Conservation (phyloP, 2,113 vertebrate species). For the Reinhardtius hippoglossoides region DNA sequence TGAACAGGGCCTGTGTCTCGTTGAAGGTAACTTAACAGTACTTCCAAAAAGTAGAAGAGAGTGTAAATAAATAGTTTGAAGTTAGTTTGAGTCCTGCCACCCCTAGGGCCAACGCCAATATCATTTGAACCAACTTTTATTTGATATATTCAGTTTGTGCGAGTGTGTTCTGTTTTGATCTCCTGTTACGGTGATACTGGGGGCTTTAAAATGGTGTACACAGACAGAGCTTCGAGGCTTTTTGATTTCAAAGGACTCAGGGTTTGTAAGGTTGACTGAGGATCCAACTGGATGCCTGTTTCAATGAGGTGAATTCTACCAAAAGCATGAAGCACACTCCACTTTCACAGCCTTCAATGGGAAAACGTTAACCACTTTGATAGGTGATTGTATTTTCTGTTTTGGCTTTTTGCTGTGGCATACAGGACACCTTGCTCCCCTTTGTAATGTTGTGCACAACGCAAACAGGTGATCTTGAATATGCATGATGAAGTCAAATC, state of each 20-base stretch:
- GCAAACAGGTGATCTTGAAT: slow-evolving; percentile 54
- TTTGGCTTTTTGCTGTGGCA: slow-evolving; percentile 6
- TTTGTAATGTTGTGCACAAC: background rate
- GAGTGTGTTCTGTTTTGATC: background rate
- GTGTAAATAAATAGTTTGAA: too few species aligned
- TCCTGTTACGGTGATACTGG: background rate
- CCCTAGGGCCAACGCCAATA: too few species aligned
- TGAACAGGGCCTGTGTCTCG: too few species aligned
- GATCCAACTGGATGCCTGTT: background rate
- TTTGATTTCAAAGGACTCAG: background rate
- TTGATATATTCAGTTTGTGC: background rate
- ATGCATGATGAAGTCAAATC: slow-evolving; percentile 37
- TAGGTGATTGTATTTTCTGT: background rate
- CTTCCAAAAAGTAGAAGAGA: too few species aligned
- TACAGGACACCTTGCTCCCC: background rate
- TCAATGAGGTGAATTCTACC: background rate
- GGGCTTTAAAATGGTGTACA: background rate
- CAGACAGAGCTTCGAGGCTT: background rate
- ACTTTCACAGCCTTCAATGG: background rate
- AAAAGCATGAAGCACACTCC: background rate
- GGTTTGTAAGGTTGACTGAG: background rate
- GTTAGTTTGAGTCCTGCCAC: too few species aligned
- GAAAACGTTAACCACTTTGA: background rate
- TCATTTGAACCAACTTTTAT: background rate
- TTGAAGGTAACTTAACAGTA: too few species aligned